A percentile compares a stretch with the other conserved stretches of the same genome.
These are phyloP conservation scores for Pogonus chalceus DNA, from an alignment of 1,140 invertebrate species.

Conservation along the genomic window DNA sequence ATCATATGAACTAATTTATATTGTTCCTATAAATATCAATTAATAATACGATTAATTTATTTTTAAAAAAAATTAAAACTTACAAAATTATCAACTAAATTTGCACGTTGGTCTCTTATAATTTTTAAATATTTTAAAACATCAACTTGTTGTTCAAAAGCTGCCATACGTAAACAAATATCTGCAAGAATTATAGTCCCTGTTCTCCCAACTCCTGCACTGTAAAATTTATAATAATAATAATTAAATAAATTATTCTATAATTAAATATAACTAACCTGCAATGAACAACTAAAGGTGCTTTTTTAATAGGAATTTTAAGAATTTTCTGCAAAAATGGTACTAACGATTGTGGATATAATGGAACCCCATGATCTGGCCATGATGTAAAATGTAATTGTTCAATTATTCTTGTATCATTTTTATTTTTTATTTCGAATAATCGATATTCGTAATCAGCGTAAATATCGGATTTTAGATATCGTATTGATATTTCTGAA, in stretches of 20 bases:
- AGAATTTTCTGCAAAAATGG: slow-evolving; percentile 46
- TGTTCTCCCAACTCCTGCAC: slow-evolving; percentile 74
- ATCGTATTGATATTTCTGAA: slow-evolving; percentile 35
- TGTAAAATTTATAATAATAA: slow-evolving; percentile 19
- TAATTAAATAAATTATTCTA: not conserved
- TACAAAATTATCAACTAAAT: slow-evolving; percentile 56
- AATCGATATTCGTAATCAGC: slow-evolving; percentile 43
- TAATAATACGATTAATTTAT: not conserved
- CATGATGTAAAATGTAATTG: slow-evolving; percentile 46
- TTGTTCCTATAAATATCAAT: slow-evolving; percentile 17
- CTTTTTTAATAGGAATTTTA: slow-evolving; percentile 31
- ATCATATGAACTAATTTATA: slow-evolving; percentile 31
- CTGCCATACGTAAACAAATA: slow-evolving; percentile 59
- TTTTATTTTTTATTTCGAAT: slow-evolving; percentile 39
- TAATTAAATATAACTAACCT: slow-evolving; percentile 28
- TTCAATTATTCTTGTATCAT: slow-evolving; percentile 34
- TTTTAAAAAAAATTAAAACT: not conserved
- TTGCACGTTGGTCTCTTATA: slow-evolving; percentile 67
- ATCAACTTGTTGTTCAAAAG: slow-evolving; percentile 57
- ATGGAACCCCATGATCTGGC: slow-evolving; percentile 53
- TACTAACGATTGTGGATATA: slow-evolving; percentile 44
- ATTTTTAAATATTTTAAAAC: slow-evolving; percentile 74
- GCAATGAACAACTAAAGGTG: slow-evolving; percentile 46
- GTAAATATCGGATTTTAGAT: slow-evolving; percentile 35
- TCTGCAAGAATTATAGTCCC: slow-evolving; percentile 79